phyloP scores from a whole-genome alignment of 1,140 invertebrate species.

The Agraylea sexmaculata region DNA sequence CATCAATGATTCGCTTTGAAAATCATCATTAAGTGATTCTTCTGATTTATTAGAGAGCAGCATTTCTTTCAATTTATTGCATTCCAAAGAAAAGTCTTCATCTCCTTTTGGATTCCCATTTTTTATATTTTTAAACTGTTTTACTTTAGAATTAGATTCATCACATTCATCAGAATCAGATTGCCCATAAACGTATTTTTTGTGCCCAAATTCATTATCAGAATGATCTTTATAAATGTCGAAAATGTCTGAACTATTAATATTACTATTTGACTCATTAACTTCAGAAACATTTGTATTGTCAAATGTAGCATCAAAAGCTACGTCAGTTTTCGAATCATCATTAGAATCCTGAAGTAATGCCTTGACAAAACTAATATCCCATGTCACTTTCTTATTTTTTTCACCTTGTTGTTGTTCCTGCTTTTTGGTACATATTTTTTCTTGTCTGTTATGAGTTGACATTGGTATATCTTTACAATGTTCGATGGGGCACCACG shows the following conservation, averaged over 20 bases:
- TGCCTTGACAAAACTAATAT: too few species aligned
- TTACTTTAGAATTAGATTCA: background rate
- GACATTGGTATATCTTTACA: too few species aligned
- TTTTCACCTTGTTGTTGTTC: too few species aligned
- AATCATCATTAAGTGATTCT: too few species aligned
- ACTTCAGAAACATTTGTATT: background rate
- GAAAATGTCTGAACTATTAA: slow-evolving; percentile 16
- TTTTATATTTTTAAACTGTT: background rate
- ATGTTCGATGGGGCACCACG: slow-evolving; percentile 78
- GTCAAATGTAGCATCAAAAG: slow-evolving; percentile 3
- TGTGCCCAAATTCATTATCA: slow-evolving; percentile 7
- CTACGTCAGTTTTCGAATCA: slow-evolving; percentile 6
- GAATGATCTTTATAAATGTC: slow-evolving; percentile 15
- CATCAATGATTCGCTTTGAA: too few species aligned
- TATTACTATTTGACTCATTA: too few species aligned
- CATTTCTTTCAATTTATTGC: slow-evolving; percentile 12
- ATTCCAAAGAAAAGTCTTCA: slow-evolving; percentile 23
- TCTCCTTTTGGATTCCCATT: slow-evolving; percentile 9
- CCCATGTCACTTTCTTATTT: too few species aligned
- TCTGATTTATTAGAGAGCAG: slow-evolving; percentile 11
- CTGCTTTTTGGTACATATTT: too few species aligned
- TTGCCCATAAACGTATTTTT: too few species aligned
- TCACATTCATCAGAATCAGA: too few species aligned
- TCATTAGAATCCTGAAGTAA: too few species aligned
- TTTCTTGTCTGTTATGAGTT: too few species aligned